phyloP scores from a whole-genome alignment of 2,888 invertebrate species.

The Phymatocera aterrima region DNA sequence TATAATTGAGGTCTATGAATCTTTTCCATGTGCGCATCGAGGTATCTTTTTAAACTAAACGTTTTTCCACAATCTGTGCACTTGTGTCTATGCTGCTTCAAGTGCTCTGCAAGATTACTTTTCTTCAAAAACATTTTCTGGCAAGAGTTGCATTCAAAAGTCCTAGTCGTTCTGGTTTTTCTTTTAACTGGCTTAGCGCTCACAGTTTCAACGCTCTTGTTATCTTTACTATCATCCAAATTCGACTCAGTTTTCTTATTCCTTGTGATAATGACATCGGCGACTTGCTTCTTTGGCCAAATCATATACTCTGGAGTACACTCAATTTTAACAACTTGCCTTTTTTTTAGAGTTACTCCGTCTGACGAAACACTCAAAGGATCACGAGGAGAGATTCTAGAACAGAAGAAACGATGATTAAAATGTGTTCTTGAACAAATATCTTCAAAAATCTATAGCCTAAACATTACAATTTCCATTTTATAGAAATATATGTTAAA shows the following conservation, averaged over 20 bases:
- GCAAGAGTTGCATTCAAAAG: slow-evolving; percentile 61
- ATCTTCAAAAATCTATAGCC: not conserved
- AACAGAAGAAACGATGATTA: slow-evolving; percentile 36
- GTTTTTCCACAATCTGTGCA: slow-evolving; percentile 50
- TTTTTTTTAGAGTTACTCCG: not conserved
- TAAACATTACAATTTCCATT: not conserved
- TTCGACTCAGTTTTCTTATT: not conserved
- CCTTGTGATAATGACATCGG: not conserved
- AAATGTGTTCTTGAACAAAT: not conserved
- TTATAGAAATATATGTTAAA: not conserved
- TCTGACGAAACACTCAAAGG: slow-evolving; percentile 33
- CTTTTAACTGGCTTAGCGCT: not conserved
- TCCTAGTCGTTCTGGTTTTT: slow-evolving; percentile 1
- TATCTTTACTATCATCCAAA: not conserved
- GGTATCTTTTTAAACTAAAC: slow-evolving; percentile 48
- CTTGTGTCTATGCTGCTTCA: slow-evolving; percentile 52
- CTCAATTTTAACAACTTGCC: slow-evolving; percentile 31
- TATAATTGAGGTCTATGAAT: slow-evolving; percentile 47
- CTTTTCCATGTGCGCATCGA: slow-evolving; percentile 49
- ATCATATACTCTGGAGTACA: slow-evolving; percentile 45
- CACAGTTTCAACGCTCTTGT: not conserved
- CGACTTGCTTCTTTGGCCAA: slow-evolving; percentile 40
- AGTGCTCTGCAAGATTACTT: slow-evolving; percentile 50
- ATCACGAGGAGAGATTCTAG: slow-evolving; percentile 30
- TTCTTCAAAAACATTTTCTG: slow-evolving; percentile 57